Conservation (phyloP, 2,797 vertebrate genomes). For the Lerista edwardsae region DNA sequence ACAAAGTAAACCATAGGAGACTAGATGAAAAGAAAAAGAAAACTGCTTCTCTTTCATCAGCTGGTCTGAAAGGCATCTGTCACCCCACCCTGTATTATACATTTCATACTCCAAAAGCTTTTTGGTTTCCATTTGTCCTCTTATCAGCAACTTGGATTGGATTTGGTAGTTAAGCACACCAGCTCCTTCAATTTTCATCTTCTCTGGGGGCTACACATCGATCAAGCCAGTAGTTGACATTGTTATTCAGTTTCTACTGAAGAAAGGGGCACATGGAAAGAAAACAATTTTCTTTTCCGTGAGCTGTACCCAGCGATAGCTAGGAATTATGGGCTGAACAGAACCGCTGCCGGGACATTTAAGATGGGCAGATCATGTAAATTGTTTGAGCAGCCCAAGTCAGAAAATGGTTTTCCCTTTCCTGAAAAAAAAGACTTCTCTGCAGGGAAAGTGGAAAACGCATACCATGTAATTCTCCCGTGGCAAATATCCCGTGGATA, state of each 20-base stretch:
- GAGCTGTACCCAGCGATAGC: constrained; percentile 68
- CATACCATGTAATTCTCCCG: constrained; percentile 22
- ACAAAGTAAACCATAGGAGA: constrained; percentile 56
- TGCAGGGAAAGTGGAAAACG: constrained; percentile 51
- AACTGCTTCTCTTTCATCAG: constrained; percentile 64
- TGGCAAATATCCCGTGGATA: constrained; percentile 55
- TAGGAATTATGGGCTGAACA: constrained; percentile 70
- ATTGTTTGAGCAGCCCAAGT: constrained; percentile 57
- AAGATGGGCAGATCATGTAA: constrained; percentile 62
- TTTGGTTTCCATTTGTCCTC: constrained; percentile 67
- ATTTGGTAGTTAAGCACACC: constrained; percentile 71
- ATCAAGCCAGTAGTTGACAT: constrained; percentile 74
- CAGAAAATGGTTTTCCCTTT: constrained; percentile 16
- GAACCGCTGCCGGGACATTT: constrained; percentile 65
- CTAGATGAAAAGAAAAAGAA: constrained; percentile 52
- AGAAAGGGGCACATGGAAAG: constrained; percentile 71
- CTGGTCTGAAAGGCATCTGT: constrained; percentile 62
- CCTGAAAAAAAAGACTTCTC: constrained; percentile 44
- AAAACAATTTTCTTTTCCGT: constrained; percentile 72
- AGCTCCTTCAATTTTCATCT: constrained; percentile 69
- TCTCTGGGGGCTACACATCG: constrained; percentile 68
- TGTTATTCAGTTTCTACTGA: constrained; percentile 68
- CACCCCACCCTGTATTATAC: constrained; percentile 62
- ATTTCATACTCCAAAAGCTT: constrained; percentile 65
- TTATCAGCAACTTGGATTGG: constrained; percentile 73